phyloP scores from a whole-genome alignment of 2,113 vertebrate genomes.

The Perca flavescens region DNA sequence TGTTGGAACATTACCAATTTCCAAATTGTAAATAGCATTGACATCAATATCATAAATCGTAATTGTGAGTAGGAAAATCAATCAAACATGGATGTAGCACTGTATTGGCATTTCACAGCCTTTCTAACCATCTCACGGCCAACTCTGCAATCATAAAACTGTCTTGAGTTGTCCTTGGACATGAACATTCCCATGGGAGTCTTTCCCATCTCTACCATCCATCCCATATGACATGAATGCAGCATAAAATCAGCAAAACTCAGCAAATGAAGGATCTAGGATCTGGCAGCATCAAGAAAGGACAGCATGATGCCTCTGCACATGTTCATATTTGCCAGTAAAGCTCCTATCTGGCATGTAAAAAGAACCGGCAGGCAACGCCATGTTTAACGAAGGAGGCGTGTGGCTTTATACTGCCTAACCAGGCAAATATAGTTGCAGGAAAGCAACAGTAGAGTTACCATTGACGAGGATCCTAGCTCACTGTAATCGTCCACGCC shows the following conservation, averaged over 20 bases:
- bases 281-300: constrained; percentile 1
- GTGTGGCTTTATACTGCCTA: background rate
- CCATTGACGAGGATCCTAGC: background rate
- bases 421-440: background rate
- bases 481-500: background rate
- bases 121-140: background rate
- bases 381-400: background rate
- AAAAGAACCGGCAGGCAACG: background rate
- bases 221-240: background rate
- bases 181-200: background rate
- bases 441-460: background rate
- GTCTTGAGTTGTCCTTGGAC: background rate
- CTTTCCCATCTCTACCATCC: background rate
- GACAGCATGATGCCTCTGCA: constrained; percentile 9
- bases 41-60: background rate
- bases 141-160: constrained; percentile 2
- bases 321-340: constrained; percentile 26
- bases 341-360: constrained; percentile 18
- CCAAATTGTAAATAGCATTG: background rate
- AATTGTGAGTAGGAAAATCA: background rate
- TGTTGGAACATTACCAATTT: background rate
- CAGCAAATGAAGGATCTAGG: constrained; percentile 6
- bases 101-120: background rate
- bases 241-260: background rate
- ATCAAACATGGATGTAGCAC: background rate